Evolutionary conservation across 1,140 invertebrate species (phyloP).

Genomic region (Heliconius melpomene): DNA sequence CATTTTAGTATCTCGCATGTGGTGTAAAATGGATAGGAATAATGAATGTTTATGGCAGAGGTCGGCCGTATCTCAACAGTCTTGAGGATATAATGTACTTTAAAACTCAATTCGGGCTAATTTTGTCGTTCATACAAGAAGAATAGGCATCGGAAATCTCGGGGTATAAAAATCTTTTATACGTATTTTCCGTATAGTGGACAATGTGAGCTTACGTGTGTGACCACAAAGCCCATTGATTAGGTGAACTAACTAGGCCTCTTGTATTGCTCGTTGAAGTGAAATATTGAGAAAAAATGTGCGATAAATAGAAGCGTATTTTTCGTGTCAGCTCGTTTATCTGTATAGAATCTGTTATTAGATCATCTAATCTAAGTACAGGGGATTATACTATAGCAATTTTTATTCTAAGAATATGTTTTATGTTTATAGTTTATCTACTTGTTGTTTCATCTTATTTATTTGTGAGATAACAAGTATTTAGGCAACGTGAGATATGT

Average conservation of each 20-base stretch:
- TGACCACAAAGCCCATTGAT: slow-evolving; percentile 21
- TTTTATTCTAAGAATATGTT: not conserved
- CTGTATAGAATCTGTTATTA: slow-evolving; percentile 1
- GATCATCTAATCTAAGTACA: not conserved
- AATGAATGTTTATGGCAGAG: slow-evolving; percentile 26
- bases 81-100: slow-evolving; percentile 18
- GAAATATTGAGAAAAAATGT: slow-evolving; percentile 13
- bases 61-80: slow-evolving; percentile 20
- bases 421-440: not conserved
- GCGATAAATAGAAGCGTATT: slow-evolving; percentile 14
- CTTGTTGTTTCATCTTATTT: no score
- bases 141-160: slow-evolving; percentile 11
- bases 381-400: not conserved
- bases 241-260: slow-evolving; percentile 17
- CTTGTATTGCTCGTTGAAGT: slow-evolving; percentile 3
- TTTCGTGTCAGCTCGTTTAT: slow-evolving; percentile 10
- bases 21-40: slow-evolving; percentile 17
- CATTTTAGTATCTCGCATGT: not conserved
- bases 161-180: slow-evolving; percentile 18
- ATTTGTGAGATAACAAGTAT: no score
- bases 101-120: slow-evolving; percentile 27
- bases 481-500: no score
- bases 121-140: slow-evolving; percentile 7
- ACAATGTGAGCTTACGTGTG: slow-evolving; percentile 10
- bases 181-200: slow-evolving; percentile 14